Evolutionary conservation across 2,888 invertebrate genomes (phyloP), one percentile per base, ranked within the genome.

Genomic region (Leptopilina syphax): DNA sequence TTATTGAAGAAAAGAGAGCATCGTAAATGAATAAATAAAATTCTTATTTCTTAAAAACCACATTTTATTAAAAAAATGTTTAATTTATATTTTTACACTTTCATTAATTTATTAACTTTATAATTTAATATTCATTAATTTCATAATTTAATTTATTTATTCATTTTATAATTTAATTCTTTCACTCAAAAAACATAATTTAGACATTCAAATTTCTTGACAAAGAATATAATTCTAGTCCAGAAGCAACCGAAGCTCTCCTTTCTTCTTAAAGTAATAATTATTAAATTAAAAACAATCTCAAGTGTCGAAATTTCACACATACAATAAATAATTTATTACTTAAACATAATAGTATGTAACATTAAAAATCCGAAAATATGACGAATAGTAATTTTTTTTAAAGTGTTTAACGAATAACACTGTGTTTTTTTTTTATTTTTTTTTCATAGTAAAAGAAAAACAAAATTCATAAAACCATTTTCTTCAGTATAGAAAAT

Each of bases 261-360:
- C n/a, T 73, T 27, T 34, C 57, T 50, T 27, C 12, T 70, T 27
- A 50, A 12, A 24, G 8, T 6, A 70, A 54, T 12, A 3, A 70
- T 6, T 54, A 12, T 73, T 9, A 7, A 73, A 8, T 9, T 34
- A 27, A 66, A 79, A 50, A 54, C 78, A 44, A 44, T 82, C 79
- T 60, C 79, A 77, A 83, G 34, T 79, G 79, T 85, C 63, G 47
- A 76, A 68, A 81, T 77, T 81, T 82, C 65, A 78, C 68, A 78
- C 82, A 85, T 83, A 79, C 82, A 86, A 84, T 86, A 85, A 86
- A 85, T 86, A 86, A 79, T 79, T 50, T 78, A 85, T 86, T 76
- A 65, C 77, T 41, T 57, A 57, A 34, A 57, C 7, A 70, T 54
- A 50, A 50, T 57, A 73, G 27, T 34, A 34, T 34, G 34, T 70